Evolutionary conservation across 37 sponge, comb jelly and placozoan genomes (phyloP).

Genomic region (Halichondria panicea): DNA sequence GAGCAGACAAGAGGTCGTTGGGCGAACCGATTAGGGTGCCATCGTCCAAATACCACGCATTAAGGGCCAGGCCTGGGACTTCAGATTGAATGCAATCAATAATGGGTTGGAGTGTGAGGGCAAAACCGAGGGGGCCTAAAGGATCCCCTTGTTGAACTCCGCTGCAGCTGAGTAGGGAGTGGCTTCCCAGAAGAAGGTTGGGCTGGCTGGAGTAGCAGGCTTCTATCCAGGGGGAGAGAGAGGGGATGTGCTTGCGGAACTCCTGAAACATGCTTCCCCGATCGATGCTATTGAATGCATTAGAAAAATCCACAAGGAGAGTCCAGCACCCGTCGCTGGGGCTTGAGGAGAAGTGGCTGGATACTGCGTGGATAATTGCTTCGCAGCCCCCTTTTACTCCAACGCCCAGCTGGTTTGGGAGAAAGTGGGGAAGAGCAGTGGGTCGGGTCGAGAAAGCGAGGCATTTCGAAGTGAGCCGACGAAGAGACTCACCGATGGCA

Average conservation of each 20-base stretch:
- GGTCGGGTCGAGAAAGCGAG: too few relatives aligned
- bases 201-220: constrained; percentile 7
- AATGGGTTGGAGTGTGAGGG: constrained; percentile 8
- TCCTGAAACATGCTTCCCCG: constrained; percentile 17
- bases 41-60: constrained; percentile 30
- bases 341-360: too few relatives aligned
- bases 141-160: constrained; percentile 32
- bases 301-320: constrained; percentile 18
- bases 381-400: constrained; percentile 5
- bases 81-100: constrained; percentile 18
- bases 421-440: too few relatives aligned
- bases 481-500: constrained; percentile 18
- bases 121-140: neutral
- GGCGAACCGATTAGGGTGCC: constrained; percentile 18
- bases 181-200: neutral
- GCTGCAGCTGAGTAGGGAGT: constrained; percentile 20
- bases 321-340: neutral
- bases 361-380: constrained; percentile 14
- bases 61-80: constrained; percentile 14
- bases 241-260: constrained; percentile 8
- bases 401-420: constrained; percentile 16
- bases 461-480: constrained; percentile 12
- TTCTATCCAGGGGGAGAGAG: constrained; percentile 9
- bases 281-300: constrained; percentile 14
- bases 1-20: constrained; percentile 4